Evolutionary conservation across 2,113 vertebrate species (phyloP), one percentile per base, ranked within the genome.

Genomic region (Hymenochirus boettgeri): DNA sequence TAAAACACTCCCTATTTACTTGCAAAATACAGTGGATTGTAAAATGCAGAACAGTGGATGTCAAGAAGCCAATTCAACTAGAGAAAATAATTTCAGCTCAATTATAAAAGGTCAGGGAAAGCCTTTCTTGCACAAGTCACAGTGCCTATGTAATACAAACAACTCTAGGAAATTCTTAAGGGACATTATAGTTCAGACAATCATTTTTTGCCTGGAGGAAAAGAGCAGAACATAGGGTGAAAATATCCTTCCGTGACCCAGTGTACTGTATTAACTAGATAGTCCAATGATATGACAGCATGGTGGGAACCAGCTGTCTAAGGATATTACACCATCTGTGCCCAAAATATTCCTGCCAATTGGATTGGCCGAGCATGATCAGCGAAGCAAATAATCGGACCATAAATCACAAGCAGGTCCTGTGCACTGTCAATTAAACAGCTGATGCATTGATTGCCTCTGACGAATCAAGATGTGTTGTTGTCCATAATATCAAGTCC

Each of bases 391-490:
- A 83, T 92, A 90, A 90, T 87, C 81, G 35, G 83, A 85, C 88
- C 84, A 90, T 96, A 93, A 86, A 97, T 96, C 92, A 94, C 75
- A 81, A 72, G 72, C 75, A 78, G 80, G 80, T 82, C 78, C 85
- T 90, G 72, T 70, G 76, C 74, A 47, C 65, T 88, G 88, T 92
- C 93, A 94, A 84, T 91, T 91, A 88, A 75, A 75, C 79, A 5
- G 23, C 77, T 76, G 76, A 89, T 87, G 74, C 76, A 83, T 1
- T 62, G 76, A 82, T 80, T 74, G 70, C 76, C 69, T 54, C 33
- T 52, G 76, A 79, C 74, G 74, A 75, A 74, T 74, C 74, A 57
- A 13, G 79, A 76, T 80, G 70, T 83, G 76, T 74, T 75, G 75
- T 64, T 23, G 65, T 74, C 78, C 54, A 59, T 72, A 80, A 73